phyloP scores from a whole-genome alignment of 2,113 vertebrate species.

The Channa maculata region DNA sequence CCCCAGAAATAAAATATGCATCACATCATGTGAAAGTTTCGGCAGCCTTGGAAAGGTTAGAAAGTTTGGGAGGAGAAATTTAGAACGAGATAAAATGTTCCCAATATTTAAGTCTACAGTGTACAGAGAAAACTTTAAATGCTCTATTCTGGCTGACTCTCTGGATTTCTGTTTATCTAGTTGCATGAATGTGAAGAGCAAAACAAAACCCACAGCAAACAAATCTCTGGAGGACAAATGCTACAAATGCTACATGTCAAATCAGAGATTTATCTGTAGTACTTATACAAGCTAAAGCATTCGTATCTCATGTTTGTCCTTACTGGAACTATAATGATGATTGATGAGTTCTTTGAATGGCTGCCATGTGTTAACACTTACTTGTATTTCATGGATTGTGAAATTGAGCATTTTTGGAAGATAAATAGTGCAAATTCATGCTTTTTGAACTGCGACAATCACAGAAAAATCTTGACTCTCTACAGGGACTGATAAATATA shows the following conservation, averaged over 20 bases:
- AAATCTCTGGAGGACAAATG: background rate
- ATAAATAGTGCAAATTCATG: background rate
- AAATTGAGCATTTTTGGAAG: background rate
- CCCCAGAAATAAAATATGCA: conserved; percentile 8
- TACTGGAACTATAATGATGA: background rate
- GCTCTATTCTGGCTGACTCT: background rate
- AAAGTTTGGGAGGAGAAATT: conserved; percentile 8
- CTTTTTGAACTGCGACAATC: background rate
- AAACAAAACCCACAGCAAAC: background rate
- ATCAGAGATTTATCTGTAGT: background rate
- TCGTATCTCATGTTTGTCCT: background rate
- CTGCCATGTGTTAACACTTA: background rate
- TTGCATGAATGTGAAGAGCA: background rate
- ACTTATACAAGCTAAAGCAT: background rate
- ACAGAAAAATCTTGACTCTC: background rate
- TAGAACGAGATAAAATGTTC: background rate
- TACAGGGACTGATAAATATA: conserved; percentile 1
- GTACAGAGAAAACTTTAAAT: background rate
- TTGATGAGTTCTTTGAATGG: background rate
- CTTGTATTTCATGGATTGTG: background rate
- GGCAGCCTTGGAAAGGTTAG: background rate
- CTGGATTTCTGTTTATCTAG: background rate
- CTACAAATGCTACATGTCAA: background rate
- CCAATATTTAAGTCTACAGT: conserved; percentile 9
- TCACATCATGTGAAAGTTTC: background rate